Base-by-base conservation (phyloP, 2,888 invertebrate species). In the Cephus sareptanus region DNA sequence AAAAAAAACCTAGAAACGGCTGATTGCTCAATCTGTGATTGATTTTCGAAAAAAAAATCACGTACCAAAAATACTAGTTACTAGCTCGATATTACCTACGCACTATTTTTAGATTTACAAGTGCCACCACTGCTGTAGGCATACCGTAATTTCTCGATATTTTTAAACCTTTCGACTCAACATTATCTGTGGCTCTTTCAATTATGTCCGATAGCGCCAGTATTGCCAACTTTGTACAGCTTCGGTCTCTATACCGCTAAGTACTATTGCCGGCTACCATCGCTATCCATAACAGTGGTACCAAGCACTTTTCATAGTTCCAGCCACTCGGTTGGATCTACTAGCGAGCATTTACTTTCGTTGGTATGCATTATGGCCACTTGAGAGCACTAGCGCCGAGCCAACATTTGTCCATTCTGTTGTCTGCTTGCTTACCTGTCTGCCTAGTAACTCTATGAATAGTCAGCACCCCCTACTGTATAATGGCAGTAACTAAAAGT, bases 341-440 rank as follows among this genome's bases (percentile, higher is more conserved):
- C 6, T 56, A 56, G 56, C 33, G 56, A 73, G 76, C 75, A 75
- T 76, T 83, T 81, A 82, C 80, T 81, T 83, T 79, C n/a, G 78
- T 80, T 75, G 78, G 73, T 75, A 56, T 76, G 80, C 76, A 78
- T 82, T 81, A 83, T 56, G 77, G 77, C 78, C 79, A 79, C 83
- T 81, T 79, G 80, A 79, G 77, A 76, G 73, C 76, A 33, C 68
- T 70, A 76, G 76, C 75, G 23, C 23, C 74, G 35, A 35, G 74
- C 34, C 37, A 74, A 74, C 74, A 74, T 74, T 37, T 37, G 74
- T 34, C n/a, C 23, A n/a, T 40, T 34, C 30, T 56, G 56, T 56
- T 23, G 56, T 56, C 56, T 56, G 56, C 56, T 23, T 56, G 56
- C 56, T 56, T 56, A 56, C 56, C 56, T 56, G 56, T 56, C 56